Base-by-base conservation (phyloP, 2,797 vertebrate species). In the Sylvia borin region DNA sequence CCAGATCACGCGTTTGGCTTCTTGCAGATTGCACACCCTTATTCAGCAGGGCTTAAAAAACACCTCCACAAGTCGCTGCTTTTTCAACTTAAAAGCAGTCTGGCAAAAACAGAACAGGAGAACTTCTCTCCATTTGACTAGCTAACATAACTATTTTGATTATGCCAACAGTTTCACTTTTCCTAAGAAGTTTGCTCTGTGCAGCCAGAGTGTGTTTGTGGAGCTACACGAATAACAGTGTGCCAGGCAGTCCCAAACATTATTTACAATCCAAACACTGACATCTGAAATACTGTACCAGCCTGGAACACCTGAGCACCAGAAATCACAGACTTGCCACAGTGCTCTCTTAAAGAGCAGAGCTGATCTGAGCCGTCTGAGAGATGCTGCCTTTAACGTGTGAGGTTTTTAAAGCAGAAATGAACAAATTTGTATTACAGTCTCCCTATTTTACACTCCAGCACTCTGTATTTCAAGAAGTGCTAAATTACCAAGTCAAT, bases 61-160 rank as follows among this genome's bases (percentile, higher is more conserved):
- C 70, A 86, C 17, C 71, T 88, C 84, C 71, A 85, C n/a, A 73
- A 91, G 50, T 79, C 24, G 76, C 5, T 87, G 38, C 60, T 83
- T 92, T 91, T 91, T 74, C 55, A 92, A 87, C 71, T 87, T 87
- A 77, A 92, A 93, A 94, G 81, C 45, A 83, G 31, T 25, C 45
- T 70, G 83, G 73, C 45, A 92, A 87, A 94, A 86, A 90, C 3
- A 86, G 85, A 95, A 74, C 78, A 90, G 57, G 32, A 83, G 27
- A 91, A 74, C 64, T 72, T 65, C 74, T 91, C 91, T 81, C 47
- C 50, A 65, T 74, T 67, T 94, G 93, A 70, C 93, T 85, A 48
- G 43, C 48, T 58, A 92, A 79, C 11, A 3, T 29, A 36, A 75
- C 53, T 87, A 11, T 82, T 95, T 79, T 79, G 67, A 84, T 83